Percentiles rank a stretch among this genome's conserved stretches.
Conservation (phyloP, 2,113 vertebrate species). For the Tenrec ecaudatus region DNA sequence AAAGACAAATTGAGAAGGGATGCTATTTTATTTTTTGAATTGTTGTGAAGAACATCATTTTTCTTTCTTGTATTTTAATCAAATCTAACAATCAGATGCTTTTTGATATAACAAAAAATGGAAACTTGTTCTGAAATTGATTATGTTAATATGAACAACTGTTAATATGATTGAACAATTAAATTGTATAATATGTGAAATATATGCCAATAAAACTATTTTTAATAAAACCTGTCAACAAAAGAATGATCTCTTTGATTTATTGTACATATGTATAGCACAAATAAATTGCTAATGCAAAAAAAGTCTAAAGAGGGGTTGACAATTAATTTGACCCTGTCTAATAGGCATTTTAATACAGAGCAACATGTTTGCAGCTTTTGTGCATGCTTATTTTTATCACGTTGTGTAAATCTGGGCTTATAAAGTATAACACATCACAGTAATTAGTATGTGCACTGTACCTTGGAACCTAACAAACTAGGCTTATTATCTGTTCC, state of each 20-base stretch:
- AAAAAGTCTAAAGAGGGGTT: not conserved
- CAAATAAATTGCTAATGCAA: not conserved
- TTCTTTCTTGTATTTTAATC: too few relatives aligned
- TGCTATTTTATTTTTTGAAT: too few relatives aligned
- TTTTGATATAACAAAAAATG: too few relatives aligned
- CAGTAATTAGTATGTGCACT: not conserved
- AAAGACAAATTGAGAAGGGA: too few relatives aligned
- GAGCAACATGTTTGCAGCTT: not conserved
- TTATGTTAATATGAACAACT: too few relatives aligned
- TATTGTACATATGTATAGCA: not conserved
- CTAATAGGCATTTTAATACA: not conserved
- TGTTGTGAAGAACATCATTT: too few relatives aligned
- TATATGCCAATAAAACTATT: not conserved
- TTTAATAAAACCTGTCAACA: not conserved
- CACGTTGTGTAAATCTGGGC: not conserved
- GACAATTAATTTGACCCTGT: not conserved
- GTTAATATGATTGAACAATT: too few relatives aligned
- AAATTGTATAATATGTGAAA: too few relatives aligned
- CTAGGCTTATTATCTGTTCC: not conserved
- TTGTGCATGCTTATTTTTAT: not conserved
- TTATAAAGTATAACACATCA: not conserved
- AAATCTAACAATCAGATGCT: too few relatives aligned
- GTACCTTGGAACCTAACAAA: not conserved
- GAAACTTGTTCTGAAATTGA: too few relatives aligned
- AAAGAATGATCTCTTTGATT: not conserved